A percentile compares a stretch with the other conserved stretches of the same genome.
Evolutionary conservation across 1,140 invertebrate genomes (phyloP).

Genomic region (Antheraea mylitta): DNA sequence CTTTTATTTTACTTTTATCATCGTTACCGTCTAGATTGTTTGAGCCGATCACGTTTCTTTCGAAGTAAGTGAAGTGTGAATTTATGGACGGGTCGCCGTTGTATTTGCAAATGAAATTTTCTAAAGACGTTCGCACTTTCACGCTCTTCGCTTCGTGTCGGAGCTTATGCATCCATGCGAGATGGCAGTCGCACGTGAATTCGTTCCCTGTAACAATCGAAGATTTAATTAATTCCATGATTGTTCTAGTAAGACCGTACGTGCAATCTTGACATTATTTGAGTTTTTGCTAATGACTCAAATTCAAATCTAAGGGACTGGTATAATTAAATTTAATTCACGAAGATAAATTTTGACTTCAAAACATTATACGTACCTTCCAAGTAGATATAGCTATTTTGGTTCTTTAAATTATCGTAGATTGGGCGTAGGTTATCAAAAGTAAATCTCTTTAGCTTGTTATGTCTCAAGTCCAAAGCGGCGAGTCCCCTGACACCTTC

Average conservation of each 20-base stretch:
- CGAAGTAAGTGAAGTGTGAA: conserved; percentile 60
- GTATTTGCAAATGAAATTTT: conserved; percentile 77
- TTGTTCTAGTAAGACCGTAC: conserved; percentile 35
- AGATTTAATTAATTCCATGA: conserved; percentile 42
- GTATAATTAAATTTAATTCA: neutral
- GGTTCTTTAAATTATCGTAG: conserved; percentile 85
- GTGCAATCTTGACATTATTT: conserved; percentile 29
- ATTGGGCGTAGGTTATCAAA: conserved; percentile 86
- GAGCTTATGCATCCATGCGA: conserved; percentile 87
- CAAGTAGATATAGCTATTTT: conserved; percentile 84
- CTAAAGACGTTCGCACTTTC: conserved; percentile 83
- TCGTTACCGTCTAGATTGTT: conserved; percentile 52
- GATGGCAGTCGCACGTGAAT: conserved; percentile 88
- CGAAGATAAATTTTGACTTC: neutral
- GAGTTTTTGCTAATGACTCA: conserved; percentile 30
- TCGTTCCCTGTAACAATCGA: conserved; percentile 83
- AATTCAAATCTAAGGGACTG: conserved; percentile 3
- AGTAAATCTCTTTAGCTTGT: conserved; percentile 85
- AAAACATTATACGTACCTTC: conserved; percentile 82
- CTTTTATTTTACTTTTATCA: conserved; percentile 50
- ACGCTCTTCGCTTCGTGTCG: conserved; percentile 86
- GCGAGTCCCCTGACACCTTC: conserved; percentile 82
- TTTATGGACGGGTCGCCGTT: conserved; percentile 49
- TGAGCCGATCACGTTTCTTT: conserved; percentile 48
- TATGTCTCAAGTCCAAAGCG: conserved; percentile 85